These are phyloP conservation scores for Corella eumyota DNA, from an alignment of 23 tunicate genomes.

Conservation along the genomic window DNA sequence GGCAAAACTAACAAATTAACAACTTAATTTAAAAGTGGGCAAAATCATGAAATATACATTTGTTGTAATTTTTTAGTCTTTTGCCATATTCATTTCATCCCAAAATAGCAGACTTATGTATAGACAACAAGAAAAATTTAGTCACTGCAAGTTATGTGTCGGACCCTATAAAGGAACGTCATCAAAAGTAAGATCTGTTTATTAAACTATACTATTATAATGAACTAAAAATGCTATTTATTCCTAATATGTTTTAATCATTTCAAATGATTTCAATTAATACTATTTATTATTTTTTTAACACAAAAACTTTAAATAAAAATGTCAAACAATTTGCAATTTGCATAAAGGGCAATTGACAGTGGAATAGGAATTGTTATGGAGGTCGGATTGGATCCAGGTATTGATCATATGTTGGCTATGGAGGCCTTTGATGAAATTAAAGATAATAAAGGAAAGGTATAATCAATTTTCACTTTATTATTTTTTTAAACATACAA, in stretches of 20 bases:
- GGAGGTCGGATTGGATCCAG: constrained; percentile 98
- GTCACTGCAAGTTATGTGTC: constrained; percentile 90
- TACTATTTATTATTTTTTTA: no score
- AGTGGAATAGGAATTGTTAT: constrained; percentile 73
- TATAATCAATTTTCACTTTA: background rate
- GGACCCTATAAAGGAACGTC: constrained; percentile 25
- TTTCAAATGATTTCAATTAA: no score
- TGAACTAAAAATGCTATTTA: no score
- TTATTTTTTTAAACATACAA: background rate
- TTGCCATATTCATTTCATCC: constrained; percentile 82
- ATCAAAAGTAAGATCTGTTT: constrained; percentile 29
- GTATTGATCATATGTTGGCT: constrained; percentile 97
- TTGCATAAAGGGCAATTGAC: constrained; percentile 66
- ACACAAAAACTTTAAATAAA: no score
- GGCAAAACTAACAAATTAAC: no score
- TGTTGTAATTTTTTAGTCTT: constrained; percentile 63
- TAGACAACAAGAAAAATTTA: constrained; percentile 56
- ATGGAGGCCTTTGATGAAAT: constrained; percentile 94
- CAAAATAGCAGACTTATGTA: constrained; percentile 37
- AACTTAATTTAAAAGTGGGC: no score
- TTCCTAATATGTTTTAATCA: no score
- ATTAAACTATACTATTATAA: background rate
- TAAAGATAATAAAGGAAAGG: constrained; percentile 51
- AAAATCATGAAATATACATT: no score
- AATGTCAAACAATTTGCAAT: no score